Conservation (phyloP, 37 sponge, comb jelly and placozoan species). For the Mnemiopsis leidyi region DNA sequence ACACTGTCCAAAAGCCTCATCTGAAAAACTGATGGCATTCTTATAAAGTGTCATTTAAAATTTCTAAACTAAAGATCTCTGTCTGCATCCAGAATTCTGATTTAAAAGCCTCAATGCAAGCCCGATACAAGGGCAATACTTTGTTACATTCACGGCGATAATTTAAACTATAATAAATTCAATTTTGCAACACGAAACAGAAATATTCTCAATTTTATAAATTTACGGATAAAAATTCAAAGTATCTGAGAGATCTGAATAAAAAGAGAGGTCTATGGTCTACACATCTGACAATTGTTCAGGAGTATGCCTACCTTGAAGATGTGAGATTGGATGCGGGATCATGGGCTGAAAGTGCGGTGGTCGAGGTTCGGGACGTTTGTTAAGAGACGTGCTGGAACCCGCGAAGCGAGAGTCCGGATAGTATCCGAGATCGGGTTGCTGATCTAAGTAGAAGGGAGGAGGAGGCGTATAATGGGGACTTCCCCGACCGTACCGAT, state of each 20-base stretch:
- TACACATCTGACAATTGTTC: conserved; percentile 56
- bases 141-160: neutral
- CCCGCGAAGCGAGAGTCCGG: neutral
- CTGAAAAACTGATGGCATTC: neutral
- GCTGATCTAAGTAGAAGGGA: neutral
- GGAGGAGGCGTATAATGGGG: conserved; percentile 3
- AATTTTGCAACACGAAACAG: neutral
- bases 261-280: conserved; percentile 1
- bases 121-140: too few species aligned
- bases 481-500: conserved; percentile 41
- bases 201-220: neutral
- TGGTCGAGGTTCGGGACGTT: neutral
- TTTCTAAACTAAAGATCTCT: neutral
- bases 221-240: neutral
- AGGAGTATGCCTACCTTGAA: neutral
- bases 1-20: neutral
- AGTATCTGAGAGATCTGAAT: neutral
- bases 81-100: neutral
- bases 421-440: neutral
- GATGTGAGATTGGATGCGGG: conserved; percentile 35
- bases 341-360: conserved; percentile 48
- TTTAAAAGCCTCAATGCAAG: neutral
- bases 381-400: neutral
- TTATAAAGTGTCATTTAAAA: neutral
- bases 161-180: neutral